Percentiles rank a stretch among this genome's conserved stretches.
These are phyloP conservation scores for Phenganax stokvisi DNA, from an alignment of 92 coral and sea anemone species.

Conservation along the genomic window DNA sequence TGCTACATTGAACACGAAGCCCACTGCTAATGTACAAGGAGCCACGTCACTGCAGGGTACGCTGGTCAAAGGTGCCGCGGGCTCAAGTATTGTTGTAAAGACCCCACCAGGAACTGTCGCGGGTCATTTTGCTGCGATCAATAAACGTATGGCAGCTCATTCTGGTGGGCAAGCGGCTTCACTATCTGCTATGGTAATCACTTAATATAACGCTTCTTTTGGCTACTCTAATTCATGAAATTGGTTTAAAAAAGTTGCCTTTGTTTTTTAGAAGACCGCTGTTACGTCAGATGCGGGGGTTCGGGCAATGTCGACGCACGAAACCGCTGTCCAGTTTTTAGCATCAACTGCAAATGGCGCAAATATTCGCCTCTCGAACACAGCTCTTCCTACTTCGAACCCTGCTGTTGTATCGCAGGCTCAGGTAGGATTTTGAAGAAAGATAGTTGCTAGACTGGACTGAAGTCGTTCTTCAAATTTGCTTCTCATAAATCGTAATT, in stretches of 20 bases:
- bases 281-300: slow-evolving; percentile 48
- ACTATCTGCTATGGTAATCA: slow-evolving; percentile 56
- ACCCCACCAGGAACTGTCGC: slow-evolving; percentile 73
- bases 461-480: no score
- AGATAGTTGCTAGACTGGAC: no score
- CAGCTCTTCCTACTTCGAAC: slow-evolving; percentile 43
- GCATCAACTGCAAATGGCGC: slow-evolving; percentile 20
- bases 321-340: slow-evolving; percentile 28
- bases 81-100: slow-evolving; percentile 88
- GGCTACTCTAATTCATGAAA: background rate
- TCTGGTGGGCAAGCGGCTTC: slow-evolving; percentile 45
- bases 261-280: slow-evolving; percentile 42
- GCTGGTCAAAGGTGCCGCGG: slow-evolving; percentile 47
- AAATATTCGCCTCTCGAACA: slow-evolving; percentile 22
- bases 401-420: slow-evolving; percentile 51
- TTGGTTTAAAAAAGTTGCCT: background rate
- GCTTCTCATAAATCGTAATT: no score
- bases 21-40: slow-evolving; percentile 44
- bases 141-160: slow-evolving; percentile 85
- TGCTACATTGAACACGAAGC: slow-evolving; percentile 8
- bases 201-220: background rate
- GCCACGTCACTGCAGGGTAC: slow-evolving; percentile 51
- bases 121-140: slow-evolving; percentile 83
- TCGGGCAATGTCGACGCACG: slow-evolving; percentile 40
- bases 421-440: background rate